Conservation (phyloP, 2,888 invertebrate genomes). For the Cantharis rustica region DNA sequence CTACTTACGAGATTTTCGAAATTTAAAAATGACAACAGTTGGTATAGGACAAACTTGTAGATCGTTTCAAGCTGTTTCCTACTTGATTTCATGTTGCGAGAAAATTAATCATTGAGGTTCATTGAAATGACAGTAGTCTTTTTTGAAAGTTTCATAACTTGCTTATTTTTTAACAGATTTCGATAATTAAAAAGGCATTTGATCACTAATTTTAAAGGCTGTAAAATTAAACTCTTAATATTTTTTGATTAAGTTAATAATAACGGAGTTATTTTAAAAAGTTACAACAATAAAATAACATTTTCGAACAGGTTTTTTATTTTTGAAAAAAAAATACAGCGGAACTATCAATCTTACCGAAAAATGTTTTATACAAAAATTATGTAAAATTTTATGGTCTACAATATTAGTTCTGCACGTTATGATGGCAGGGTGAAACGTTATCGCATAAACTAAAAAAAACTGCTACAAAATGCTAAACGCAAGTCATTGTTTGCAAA, state of each 20-base stretch:
- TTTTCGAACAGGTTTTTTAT: not conserved
- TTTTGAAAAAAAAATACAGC: not conserved
- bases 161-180: not conserved
- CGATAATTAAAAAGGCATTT: not conserved
- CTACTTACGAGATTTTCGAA: not conserved
- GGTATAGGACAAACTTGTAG: not conserved
- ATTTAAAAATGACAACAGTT: not conserved
- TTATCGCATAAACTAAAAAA: not conserved
- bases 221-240: not conserved
- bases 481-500: not conserved
- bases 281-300: too few species aligned
- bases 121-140: too few species aligned
- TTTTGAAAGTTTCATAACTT: not conserved
- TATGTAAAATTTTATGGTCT: not conserved
- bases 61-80: not conserved
- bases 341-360: not conserved
- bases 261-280: not conserved
- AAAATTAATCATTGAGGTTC: too few species aligned
- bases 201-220: not conserved
- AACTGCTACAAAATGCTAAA: not conserved
- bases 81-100: too few species aligned
- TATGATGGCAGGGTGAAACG: not conserved
- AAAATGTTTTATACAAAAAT: not conserved
- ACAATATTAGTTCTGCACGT: not conserved
- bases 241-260: not conserved